Base-by-base conservation (phyloP, 2,888 invertebrate species). In the Latrodectus hesperus region DNA sequence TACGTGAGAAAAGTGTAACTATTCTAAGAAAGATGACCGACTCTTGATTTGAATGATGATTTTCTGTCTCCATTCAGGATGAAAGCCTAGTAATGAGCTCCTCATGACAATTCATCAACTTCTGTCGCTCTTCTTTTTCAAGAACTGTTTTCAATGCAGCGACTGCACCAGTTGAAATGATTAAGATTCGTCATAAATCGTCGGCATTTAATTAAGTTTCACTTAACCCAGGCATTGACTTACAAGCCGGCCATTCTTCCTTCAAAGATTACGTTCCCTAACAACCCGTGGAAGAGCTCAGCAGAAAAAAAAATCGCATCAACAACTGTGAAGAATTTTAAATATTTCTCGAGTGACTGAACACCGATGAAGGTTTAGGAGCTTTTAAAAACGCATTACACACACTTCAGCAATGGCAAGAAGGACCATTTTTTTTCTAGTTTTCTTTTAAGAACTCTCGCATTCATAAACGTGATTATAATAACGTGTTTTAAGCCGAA, bases 121-220 rank as follows among this genome's bases (percentile, higher is more conserved):
- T 11, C 55, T 55, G 2, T 16, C 55, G 12, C 22, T 22, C 22
- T 22, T 22, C 22, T 22, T 22, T 55, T 16, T 16, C 55, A 10
- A 0, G 12, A 11, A 16, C 11, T 55, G 55, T 55, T 55, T 55
- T 11, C 55, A 55, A 55, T 55, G 16, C 16, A 55, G 55, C 55
- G 11, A 3, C 16, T 14, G 16, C 55, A 55, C 55, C 16, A 11
- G 55, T 55, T 55, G 72, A 72, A 72, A 51, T 51, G 72, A 72
- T 72, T 72, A 51, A 72, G 72, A 51, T 49, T 17, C 72, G 14
- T 52, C 72, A 52, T 72, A 72, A 72, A 72, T 72, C 72, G 11
- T 16, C 49, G 17, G n/a, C 49, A 17, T 12, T 72, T 72, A 72
- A 72, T 72, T 72, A 72, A 72, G 72, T 51, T n/a, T 9, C 72